A percentile compares a stretch with the other conserved stretches of the same genome.
phyloP scores from a whole-genome alignment of 2,797 vertebrate species.

The Malacoctenus gilli region DNA sequence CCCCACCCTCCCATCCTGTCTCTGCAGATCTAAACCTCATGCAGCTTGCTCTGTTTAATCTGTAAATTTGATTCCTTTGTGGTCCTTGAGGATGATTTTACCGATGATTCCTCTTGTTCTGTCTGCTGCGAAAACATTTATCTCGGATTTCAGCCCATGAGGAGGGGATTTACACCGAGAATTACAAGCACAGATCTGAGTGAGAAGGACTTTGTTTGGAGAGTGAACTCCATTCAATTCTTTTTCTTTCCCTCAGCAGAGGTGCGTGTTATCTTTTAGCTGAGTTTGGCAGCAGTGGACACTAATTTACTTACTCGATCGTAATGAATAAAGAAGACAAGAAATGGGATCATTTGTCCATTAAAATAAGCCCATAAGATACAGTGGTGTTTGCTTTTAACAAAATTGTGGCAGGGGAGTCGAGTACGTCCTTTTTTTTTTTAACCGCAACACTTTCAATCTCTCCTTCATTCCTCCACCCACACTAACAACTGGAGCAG shows the following conservation, averaged over 20 bases:
- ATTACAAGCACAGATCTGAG: not conserved
- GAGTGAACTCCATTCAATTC: constrained; percentile 6
- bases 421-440: constrained; percentile 42
- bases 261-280: not conserved
- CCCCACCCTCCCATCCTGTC: too few species aligned
- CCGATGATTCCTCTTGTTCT: constrained; percentile 32
- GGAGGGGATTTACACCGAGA: constrained; percentile 10
- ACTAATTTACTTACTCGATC: constrained; percentile 24
- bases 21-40: constrained; percentile 58
- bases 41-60: constrained; percentile 59
- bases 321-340: constrained; percentile 22
- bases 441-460: constrained; percentile 44
- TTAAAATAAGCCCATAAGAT: constrained; percentile 17
- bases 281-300: constrained; percentile 1
- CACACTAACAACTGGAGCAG: constrained; percentile 62
- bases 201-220: not conserved
- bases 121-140: constrained; percentile 27
- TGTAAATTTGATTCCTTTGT: constrained; percentile 53
- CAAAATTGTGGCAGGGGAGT: constrained; percentile 51
- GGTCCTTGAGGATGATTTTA: constrained; percentile 49
- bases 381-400: constrained; percentile 40
- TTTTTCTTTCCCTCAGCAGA: constrained; percentile 7
- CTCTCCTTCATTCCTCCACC: constrained; percentile 26
- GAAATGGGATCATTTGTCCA: constrained; percentile 15
- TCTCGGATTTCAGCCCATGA: constrained; percentile 8